Evolutionary conservation across 2,113 vertebrate genomes (phyloP), one percentile per base, ranked within the genome.

Genomic region (Taxidea taxus): DNA sequence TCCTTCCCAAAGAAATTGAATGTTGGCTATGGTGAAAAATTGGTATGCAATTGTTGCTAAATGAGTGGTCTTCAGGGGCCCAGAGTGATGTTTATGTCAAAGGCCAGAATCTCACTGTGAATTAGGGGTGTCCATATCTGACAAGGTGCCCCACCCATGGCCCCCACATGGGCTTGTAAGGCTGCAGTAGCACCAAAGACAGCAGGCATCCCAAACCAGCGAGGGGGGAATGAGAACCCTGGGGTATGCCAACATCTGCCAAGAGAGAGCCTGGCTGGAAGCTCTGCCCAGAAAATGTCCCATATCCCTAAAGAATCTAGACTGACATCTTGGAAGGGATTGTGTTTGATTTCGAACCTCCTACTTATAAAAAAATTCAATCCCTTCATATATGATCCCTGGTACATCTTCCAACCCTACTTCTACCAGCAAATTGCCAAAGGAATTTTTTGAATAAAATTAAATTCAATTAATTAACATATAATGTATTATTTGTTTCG

Each of bases 331-430:
- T 1, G 0, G 13, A 13, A 58, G 21, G 44, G 31, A 27, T 4
- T 88, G 42, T 11, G 11, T 74, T 62, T 95, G 72, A 64, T 80
- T 82, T 87, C 23, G 82, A 62, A 88, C 44, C 31, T 82, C 39
- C 29, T 70, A 34, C 13, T 39, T 60, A 64, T 9, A 31, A 81
- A 74, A 74, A 60, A 70, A 47, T n/a, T 60, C 29, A n/a, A 14
- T 72, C 72, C 34, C 54, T 54, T 21, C 62, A 7, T 44, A 54
- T 44, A 54, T 21, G 66, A 42, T 34, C 39, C 34, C 60, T 91
- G 7, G 23, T 47, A 11, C 49, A 49, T 31, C 10, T 49, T 23
- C 58, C 34, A 14, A 58, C 47, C 5, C n/a, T 6, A 20, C 14
- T 72, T 92, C 34, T 15, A 82, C 14, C 83, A 42, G 20, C 27